Evolutionary conservation across 2,888 invertebrate species (phyloP).

Genomic region (Caenorhabditis zanzibari): DNA sequence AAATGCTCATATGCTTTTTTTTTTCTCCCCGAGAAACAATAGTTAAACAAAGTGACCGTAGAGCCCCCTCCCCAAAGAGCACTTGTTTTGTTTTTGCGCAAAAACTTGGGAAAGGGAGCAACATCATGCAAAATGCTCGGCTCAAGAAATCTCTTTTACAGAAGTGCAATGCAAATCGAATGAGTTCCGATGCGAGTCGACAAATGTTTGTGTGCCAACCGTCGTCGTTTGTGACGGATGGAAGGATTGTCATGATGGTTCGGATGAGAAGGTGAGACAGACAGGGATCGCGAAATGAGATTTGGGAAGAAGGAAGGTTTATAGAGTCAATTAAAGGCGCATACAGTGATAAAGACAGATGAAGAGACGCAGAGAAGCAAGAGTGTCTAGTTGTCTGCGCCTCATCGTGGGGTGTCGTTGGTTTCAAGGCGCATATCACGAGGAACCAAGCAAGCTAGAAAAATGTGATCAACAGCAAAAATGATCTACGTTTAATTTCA

Average conservation of each 20-base stretch:
- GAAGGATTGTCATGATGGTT: conserved; percentile 76
- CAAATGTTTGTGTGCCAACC: conserved; percentile 75
- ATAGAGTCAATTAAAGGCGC: too few relatives aligned
- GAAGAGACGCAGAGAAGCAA: too few relatives aligned
- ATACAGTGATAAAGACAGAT: too few relatives aligned
- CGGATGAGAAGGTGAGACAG: conserved; percentile 71
- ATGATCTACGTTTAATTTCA: background rate
- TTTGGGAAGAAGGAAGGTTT: background rate
- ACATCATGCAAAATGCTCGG: background rate
- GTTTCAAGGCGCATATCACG: background rate
- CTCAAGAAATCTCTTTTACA: conserved; percentile 50
- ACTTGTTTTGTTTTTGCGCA: conserved; percentile 47
- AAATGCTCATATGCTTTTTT: background rate
- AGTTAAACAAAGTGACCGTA: conserved; percentile 54
- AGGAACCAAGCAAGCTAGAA: background rate
- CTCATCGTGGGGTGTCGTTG: too few relatives aligned
- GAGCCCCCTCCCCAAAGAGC: background rate
- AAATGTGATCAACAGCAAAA: conserved; percentile 2
- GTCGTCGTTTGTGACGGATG: conserved; percentile 77
- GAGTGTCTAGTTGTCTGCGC: too few relatives aligned
- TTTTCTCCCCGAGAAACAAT: conserved; percentile 46
- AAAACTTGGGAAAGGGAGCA: background rate
- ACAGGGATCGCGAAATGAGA: conserved; percentile 1
- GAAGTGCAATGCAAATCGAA: conserved; percentile 74
- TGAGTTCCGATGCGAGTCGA: conserved; percentile 73